Percentiles rank a stretch among this genome's conserved stretches.
phyloP scores from a whole-genome alignment of 2,888 invertebrate species.

The Magallana nippona region DNA sequence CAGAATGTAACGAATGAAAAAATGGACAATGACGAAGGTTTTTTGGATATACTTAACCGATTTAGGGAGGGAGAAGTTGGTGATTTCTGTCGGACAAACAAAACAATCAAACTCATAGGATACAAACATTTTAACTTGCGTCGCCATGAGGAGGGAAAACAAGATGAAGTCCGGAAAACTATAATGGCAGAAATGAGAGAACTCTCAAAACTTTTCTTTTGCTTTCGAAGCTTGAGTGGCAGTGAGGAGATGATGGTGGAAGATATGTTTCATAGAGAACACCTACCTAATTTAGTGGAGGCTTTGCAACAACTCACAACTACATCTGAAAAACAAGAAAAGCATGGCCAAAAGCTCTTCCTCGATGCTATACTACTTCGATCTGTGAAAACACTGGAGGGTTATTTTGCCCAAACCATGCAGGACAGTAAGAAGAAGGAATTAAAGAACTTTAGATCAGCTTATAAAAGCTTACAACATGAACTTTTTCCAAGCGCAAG shows the following conservation, averaged over 20 bases:
- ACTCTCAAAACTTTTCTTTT: conserved; percentile 42
- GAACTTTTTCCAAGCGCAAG: conserved; percentile 41
- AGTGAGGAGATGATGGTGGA: conserved; percentile 1
- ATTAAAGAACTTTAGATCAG: conserved; percentile 35
- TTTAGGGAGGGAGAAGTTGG: conserved; percentile 47
- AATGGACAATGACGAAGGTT: conserved; percentile 39
- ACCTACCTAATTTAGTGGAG: conserved; percentile 33
- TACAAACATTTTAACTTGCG: conserved; percentile 42
- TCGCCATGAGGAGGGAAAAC: conserved; percentile 41
- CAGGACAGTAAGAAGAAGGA: conserved; percentile 42
- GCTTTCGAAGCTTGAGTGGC: conserved; percentile 8
- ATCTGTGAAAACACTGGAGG: conserved; percentile 39
- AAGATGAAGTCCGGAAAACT: conserved; percentile 42
- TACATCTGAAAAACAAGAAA: conserved; percentile 34
- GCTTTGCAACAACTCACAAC: conserved; percentile 30
- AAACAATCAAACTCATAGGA: conserved; percentile 40
- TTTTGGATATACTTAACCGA: conserved; percentile 45
- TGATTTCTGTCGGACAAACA: conserved; percentile 41
- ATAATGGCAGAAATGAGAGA: conserved; percentile 49
- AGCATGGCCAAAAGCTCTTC: conserved; percentile 45
- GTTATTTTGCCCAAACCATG: conserved; percentile 43
- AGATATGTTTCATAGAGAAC: conserved; percentile 36
- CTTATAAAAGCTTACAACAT: conserved; percentile 35
- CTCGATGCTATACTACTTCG: conserved; percentile 37
- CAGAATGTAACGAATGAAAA: neutral